These are phyloP conservation scores for Drosophila tsacasi DNA, from an alignment of 1,140 invertebrate genomes.

Conservation along the genomic window DNA sequence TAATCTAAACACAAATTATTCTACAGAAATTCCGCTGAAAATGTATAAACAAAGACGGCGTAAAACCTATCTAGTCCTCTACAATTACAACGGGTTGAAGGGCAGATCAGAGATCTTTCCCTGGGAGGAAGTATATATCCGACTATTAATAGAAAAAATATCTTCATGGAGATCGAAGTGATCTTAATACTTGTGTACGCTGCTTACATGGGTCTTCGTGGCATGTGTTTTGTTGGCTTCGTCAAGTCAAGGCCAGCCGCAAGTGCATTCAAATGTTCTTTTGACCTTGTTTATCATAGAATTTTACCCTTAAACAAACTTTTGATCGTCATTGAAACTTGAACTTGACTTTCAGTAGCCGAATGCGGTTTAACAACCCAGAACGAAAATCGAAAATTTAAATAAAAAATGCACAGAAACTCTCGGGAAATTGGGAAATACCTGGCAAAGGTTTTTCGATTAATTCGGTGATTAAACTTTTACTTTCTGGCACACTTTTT, in stretches of 20 bases:
- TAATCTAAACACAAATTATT: constrained; percentile 23
- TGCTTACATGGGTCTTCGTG: constrained; percentile 17
- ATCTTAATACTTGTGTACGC: constrained; percentile 22
- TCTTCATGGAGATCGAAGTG: constrained; percentile 25
- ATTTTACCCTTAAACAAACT: constrained; percentile 57
- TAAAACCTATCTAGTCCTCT: constrained; percentile 2
- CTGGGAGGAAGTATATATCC: constrained; percentile 14
- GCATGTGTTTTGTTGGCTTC: constrained; percentile 5
- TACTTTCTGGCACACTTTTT: constrained; percentile 76
- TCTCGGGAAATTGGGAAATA: constrained; percentile 64
- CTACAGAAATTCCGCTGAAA: constrained; percentile 25
- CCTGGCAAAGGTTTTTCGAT: constrained; percentile 67
- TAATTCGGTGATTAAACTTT: constrained; percentile 61
- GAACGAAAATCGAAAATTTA: neutral
- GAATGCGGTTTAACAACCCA: constrained; percentile 35
- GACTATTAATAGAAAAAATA: constrained; percentile 15
- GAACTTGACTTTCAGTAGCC: constrained; percentile 67
- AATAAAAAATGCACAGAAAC: constrained; percentile 17
- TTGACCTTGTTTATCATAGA: constrained; percentile 69
- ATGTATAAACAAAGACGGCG: constrained; percentile 25
- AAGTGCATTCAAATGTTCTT: constrained; percentile 49
- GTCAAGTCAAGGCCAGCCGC: constrained; percentile 44
- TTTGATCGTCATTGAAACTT: constrained; percentile 56
- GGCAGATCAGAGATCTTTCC: constrained; percentile 13
- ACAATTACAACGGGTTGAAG: constrained; percentile 42